Base-by-base conservation (phyloP, 1,140 invertebrate species). In the Latrodectus geometricus region DNA sequence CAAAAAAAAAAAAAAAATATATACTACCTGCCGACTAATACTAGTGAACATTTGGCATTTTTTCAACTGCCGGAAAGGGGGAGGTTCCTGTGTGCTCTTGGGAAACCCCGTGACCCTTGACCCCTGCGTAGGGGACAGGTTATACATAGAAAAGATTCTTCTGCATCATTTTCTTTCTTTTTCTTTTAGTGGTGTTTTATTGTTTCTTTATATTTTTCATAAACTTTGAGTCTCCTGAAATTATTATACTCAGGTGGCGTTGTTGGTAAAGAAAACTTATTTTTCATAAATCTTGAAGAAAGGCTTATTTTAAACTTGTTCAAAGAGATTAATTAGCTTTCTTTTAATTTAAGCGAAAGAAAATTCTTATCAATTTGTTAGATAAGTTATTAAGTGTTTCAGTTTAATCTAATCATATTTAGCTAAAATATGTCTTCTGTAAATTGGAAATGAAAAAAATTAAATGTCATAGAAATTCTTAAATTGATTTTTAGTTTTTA, bases 11-110 rank as follows among this genome's bases (percentile, higher is more conserved):
- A n/a, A n/a, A n/a, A n/a, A n/a, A n/a, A n/a, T n/a, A n/a, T n/a
- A n/a, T n/a, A 83, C 81, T 83, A 83, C 72, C 81, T 66, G 81
- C 81, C 81, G 81, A 75, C 72, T 74, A 66, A 52, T n/a, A 72
- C 81, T 83, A 83, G 81, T 83, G 72, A 83, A 83, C 81, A 83
- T 72, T 83, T 72, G 81, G 75, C 81, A 83, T 83, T 83, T 83
- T 83, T 83, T 72, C 81, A 75, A 75, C 81, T 74, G 72, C 81
- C 81, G 81, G 81, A 83, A 83, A 83, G 72, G 81, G 49, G 81
- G 72, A 20, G 81, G 72, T 83, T 83, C 81, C 81, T 83, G 56
- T 83, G 72, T 83, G 81, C 81, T 50, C 56, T 83, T 65, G 70
- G 81, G 35, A 56, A 82, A 54, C 79, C 69, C 79, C 61, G 17